Base-by-base conservation (phyloP, 2,797 vertebrate species). In the Notamacropus eugenii region DNA sequence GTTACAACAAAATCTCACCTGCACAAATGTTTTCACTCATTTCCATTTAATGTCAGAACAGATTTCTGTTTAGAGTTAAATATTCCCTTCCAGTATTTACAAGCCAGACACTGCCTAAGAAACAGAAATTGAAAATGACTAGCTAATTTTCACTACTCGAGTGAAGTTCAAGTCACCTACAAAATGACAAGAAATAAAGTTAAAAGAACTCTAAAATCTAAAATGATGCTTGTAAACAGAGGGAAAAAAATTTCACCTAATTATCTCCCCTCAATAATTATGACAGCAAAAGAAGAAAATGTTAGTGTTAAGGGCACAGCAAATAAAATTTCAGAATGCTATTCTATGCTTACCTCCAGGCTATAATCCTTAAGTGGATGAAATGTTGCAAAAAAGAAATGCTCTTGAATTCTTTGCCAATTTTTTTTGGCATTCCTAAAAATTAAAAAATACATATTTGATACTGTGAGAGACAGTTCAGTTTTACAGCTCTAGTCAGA, bases 361-460 rank as follows among this genome's bases (percentile, higher is more conserved):
- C 99, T 99, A 93, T 99, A 99, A 98, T 99, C 99, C 95, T 99
- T 97, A 50, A 99, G 96, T 0, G 99, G 99, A 97, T 99, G 98
- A 97, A 99, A 99, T 0, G 98, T 96, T 59, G 99, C 98, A 96
- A 99, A 99, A 98, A 99, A 99, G 98, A 99, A 99, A 95, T 99
- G 99, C 57, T 99, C 99, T 95, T 99, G 99, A 97, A 99, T 99
- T 98, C 99, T 99, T 4, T 98, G 99, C 99, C 99, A 99, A 97
- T 99, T 99, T 98, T 99, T 99, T 98, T 98, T 99, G 92, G 99
- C 99, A 97, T 99, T 99, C 98, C 99, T 99, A 95, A 55, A 98
- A 93, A 93, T 74, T 24, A 16, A 62, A 62, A 62, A 62, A 34
- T 14, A 40, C 8, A 40, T 9, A 9, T 40, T 8, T 22, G 29